Base-by-base conservation (phyloP, 2,113 vertebrate species). In the Probosciger aterrimus region DNA sequence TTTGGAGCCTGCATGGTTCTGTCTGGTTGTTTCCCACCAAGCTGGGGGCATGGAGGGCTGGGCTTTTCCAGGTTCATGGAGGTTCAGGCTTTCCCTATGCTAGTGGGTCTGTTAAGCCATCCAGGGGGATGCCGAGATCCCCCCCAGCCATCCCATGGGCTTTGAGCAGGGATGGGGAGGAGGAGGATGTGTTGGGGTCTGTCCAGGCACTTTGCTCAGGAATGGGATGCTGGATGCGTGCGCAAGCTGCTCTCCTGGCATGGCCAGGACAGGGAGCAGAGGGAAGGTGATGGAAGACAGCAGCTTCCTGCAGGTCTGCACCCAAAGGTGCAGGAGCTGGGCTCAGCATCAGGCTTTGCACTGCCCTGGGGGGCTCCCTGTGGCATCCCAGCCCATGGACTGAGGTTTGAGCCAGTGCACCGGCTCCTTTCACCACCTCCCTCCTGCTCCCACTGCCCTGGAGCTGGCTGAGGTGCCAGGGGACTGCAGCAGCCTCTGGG, bases 331-430 rank as follows among this genome's bases (percentile, higher is more conserved):
- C 49, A 20, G 39, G 27, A 47, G 27, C 80, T 41, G 70, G 30
- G 33, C 46, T 68, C 6, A 30, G 27, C 2, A 1, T 17, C 33
- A 25, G 67, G 55, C 35, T 63, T 30, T 67, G 7, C 14, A 1
- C 30, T 1, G 0, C 23, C 37, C 10, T 0, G 0, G 14, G 33
- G 60, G 19, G 16, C 27, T 80, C 44, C 69, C 47, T 2, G 2
- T 31, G 59, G 22, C 60, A 31, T 37, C 69, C 47, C n/a, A 63
- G 71, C 62, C 31, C 63, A 19, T 2, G 1, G 57, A 0, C 52
- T 13, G 11, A 24, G 47, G 31, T 68, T 71, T 18, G 43, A 43
- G 17, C 6, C 81, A 50, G 41, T 5, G 31, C 64, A 53, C 22
- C 43, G 30, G 43, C 10, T 39, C 50, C 67, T 88, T 71, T 39